Base-by-base conservation (phyloP, 2,113 vertebrate genomes). In the Platichthys flesus region DNA sequence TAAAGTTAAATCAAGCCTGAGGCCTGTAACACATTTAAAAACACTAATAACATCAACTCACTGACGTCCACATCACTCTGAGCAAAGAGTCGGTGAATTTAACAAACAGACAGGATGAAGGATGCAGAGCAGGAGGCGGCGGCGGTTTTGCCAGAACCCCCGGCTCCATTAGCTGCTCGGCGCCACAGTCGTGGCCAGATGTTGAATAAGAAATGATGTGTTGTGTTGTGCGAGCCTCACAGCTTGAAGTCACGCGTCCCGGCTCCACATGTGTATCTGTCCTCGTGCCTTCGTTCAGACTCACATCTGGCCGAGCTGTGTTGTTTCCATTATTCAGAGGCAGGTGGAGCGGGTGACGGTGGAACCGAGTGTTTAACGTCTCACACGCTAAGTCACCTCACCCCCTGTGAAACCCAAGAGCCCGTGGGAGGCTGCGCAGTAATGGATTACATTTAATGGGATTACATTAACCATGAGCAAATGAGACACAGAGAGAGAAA, bases 201-300 rank as follows among this genome's bases (percentile, higher is more conserved):
- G 64, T 76, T 90, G 56, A 88, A 92, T 91, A 85, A 90, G 78
- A 85, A 66, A 92, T 82, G 12, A 85, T 71, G 35, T 42, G 82
- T 80, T 70, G 49, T 61, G 66, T 71, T 37, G 52, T 47, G 23
- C 55, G 65, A 71, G 66, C 37, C 65, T 18, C 49, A 37, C 59
- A 67, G 75, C n/a, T 71, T 45, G 31, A 69, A 82, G 47, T 69
- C 61, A 18, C 21, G 42, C 54, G 15, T 68, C 23, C 42, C 40
- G 20, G 49, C 1, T 31, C 31, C 31, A 31, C 31, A 7, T 23
- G 52, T 47, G 40, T 78, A 52, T 5, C 9, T 12, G 35, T 62
- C 20, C 40, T 1, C 13, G 35, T 45, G n/a, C 64, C 12, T 31
- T 26, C 42, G 51, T 40, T 23, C 24, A 67, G 31, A 42, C 4